phyloP scores from a whole-genome alignment of 2,797 vertebrate genomes.

The Eurystomus glaucurus region DNA sequence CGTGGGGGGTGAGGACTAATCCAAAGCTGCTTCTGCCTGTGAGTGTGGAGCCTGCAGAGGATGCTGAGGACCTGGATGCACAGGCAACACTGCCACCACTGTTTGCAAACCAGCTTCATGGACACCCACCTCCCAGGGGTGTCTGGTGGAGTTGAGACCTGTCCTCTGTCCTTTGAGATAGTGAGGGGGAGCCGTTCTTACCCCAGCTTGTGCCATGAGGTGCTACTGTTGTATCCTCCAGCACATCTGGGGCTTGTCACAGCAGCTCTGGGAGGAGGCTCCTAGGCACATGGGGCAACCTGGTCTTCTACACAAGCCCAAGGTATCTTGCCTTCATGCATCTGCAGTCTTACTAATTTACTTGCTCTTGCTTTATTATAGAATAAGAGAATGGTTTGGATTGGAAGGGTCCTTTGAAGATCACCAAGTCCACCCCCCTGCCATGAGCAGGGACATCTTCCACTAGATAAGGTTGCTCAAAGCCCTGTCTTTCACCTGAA shows the following conservation, averaged over 20 bases:
- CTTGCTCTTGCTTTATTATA: neutral
- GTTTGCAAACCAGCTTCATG: neutral
- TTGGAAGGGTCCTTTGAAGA: neutral
- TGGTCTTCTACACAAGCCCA: neutral
- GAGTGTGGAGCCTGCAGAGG: accelerated
- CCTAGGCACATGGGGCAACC: neutral
- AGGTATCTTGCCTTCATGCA: accelerated
- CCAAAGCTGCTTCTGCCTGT: accelerated
- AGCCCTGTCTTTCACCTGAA: neutral
- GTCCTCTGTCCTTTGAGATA: accelerated
- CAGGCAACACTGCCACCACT: accelerated
- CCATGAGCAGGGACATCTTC: neutral
- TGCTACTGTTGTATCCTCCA: neutral
- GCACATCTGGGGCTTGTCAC: neutral
- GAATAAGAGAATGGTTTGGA: neutral
- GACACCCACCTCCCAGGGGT: neutral
- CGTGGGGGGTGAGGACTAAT: accelerated
- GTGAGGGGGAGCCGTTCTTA: neutral
- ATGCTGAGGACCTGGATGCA: accelerated
- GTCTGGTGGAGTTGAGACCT: neutral
- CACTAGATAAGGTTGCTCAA: neutral
- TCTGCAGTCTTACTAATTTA: neutral
- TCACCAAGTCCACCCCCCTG: neutral
- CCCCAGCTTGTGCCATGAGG: neutral
- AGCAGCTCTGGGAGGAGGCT: neutral